Evolutionary conservation across 2,797 vertebrate species (phyloP).

Genomic region (Eleutherodactylus coqui): DNA sequence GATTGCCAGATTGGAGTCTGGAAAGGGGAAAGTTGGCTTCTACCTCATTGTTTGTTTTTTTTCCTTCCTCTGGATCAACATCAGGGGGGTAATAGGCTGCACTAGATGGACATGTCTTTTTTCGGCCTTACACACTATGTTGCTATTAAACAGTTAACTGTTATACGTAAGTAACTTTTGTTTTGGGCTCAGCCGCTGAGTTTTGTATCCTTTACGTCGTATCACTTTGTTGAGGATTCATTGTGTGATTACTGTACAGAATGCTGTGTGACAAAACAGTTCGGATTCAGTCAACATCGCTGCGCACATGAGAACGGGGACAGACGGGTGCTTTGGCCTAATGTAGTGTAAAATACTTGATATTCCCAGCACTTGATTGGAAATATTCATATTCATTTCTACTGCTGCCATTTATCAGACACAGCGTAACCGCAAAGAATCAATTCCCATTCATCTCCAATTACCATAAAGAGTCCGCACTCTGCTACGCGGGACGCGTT

Average conservation of each 20-base stretch:
- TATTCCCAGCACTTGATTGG: neutral
- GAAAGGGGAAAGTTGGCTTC: too few species aligned
- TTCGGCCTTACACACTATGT: too few species aligned
- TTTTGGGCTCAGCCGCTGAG: neutral
- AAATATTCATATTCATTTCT: neutral
- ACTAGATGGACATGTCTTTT: too few species aligned
- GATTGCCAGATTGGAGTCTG: too few species aligned
- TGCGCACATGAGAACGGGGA: neutral
- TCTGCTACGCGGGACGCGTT: neutral
- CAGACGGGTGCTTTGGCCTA: constrained; percentile 1
- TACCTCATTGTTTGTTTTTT: too few species aligned
- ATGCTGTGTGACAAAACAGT: neutral
- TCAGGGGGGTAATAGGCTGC: too few species aligned
- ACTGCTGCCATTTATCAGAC: neutral
- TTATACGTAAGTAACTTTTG: neutral
- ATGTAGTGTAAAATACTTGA: neutral
- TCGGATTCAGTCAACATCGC: neutral
- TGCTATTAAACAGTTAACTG: too few species aligned
- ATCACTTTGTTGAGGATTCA: neutral
- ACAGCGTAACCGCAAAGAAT: constrained; percentile 4
- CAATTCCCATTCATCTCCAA: constrained; percentile 16
- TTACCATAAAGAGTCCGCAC: neutral
- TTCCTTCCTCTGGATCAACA: too few species aligned
- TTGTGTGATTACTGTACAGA: constrained; percentile 5
- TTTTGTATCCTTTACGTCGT: constrained; percentile 1